phyloP scores from a whole-genome alignment of 1,140 invertebrate species.

The Diorhabda elongata region DNA sequence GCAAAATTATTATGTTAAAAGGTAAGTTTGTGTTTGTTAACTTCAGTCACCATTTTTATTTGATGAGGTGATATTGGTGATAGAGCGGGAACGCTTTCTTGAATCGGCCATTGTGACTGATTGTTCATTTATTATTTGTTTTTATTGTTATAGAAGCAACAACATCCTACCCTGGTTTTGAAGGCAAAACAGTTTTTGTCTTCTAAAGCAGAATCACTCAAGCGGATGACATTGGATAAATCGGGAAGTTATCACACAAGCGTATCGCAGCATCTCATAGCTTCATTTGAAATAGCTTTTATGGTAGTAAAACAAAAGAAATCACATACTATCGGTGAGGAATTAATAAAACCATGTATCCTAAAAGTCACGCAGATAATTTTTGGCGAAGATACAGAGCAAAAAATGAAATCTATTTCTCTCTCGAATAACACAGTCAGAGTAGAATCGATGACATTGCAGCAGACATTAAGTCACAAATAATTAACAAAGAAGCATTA shows the following conservation, averaged over 20 bases:
- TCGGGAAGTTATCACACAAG: conserved; percentile 12
- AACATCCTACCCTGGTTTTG: conserved; percentile 1
- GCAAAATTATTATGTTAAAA: conserved; percentile 1
- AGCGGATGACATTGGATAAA: conserved; percentile 9
- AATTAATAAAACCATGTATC: conserved; percentile 5
- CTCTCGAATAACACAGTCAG: conserved; percentile 11
- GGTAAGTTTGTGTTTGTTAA: not conserved
- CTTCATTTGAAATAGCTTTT: conserved; percentile 12
- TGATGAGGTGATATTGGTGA: not conserved
- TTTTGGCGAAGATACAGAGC: conserved; percentile 11
- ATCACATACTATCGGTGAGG: conserved; percentile 10
- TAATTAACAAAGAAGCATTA: conserved; percentile 13
- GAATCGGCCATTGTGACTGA: not conserved
- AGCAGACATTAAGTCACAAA: conserved; percentile 11
- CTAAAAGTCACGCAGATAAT: not conserved
- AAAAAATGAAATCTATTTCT: conserved; percentile 16
- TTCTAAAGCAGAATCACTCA: conserved; percentile 9
- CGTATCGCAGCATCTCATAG: conserved; percentile 7
- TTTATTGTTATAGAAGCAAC: conserved; percentile 4
- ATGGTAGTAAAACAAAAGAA: conserved; percentile 5
- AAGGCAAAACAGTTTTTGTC: conserved; percentile 10
- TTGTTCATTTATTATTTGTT: not conserved
- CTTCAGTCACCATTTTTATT: not conserved
- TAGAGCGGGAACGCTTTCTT: no score
- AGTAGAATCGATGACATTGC: conserved; percentile 14